A percentile compares a stretch with the other conserved stretches of the same genome.
Evolutionary conservation across 1,140 invertebrate species (phyloP).

Genomic region (Drosophila albomicans): DNA sequence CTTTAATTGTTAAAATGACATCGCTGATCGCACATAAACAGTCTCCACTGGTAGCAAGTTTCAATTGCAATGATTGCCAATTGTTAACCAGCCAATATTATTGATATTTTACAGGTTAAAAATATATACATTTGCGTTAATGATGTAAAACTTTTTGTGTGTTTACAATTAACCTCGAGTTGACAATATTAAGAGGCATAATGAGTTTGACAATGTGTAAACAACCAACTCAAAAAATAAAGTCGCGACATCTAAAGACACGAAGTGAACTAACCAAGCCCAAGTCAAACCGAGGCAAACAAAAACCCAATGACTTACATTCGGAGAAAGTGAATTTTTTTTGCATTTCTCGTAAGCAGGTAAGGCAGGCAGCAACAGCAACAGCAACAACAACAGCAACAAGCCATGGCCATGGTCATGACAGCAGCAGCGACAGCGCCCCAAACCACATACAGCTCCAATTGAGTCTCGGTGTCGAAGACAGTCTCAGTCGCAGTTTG

Average conservation of each 20-base stretch:
- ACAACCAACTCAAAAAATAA: conserved; percentile 49
- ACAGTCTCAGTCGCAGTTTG: conserved; percentile 49
- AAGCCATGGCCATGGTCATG: conserved; percentile 38
- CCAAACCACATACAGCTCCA: conserved; percentile 22
- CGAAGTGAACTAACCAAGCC: conserved; percentile 29
- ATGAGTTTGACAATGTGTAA: conserved; percentile 40
- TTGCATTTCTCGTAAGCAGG: conserved; percentile 68
- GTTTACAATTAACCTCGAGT: conserved; percentile 15
- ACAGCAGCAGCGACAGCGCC: conserved; percentile 29
- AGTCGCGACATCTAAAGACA: conserved; percentile 20
- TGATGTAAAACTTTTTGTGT: conserved; percentile 10
- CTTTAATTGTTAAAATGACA: background rate
- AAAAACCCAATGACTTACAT: conserved; percentile 80
- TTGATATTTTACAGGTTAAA: conserved; percentile 1
- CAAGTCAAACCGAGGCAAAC: conserved; percentile 24
- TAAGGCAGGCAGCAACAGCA: conserved; percentile 10
- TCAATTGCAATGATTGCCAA: background rate
- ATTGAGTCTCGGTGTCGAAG: conserved; percentile 39
- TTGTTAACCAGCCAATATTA: background rate
- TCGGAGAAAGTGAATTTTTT: conserved; percentile 83
- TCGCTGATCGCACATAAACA: background rate
- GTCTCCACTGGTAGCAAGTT: background rate
- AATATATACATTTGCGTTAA: background rate
- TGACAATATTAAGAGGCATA: conserved; percentile 23
- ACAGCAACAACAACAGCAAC: conserved; percentile 37